Evolutionary conservation across 1,140 invertebrate species (phyloP).

Genomic region (Drosophila setifemur): DNA sequence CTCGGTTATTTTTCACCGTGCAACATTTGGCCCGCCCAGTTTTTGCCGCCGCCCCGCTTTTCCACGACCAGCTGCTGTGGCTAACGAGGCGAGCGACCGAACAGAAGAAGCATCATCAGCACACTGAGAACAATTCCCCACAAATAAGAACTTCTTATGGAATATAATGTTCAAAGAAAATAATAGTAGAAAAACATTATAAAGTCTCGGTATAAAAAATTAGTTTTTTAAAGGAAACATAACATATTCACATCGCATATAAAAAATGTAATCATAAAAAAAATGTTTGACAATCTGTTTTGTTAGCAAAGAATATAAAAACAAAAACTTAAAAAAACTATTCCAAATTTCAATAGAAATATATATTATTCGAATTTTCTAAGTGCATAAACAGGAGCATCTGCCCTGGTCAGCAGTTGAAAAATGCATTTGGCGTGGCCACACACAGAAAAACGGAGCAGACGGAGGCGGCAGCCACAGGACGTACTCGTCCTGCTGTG

Average conservation of each 20-base stretch:
- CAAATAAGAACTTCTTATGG: no score
- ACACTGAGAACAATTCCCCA: neutral
- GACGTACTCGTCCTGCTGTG: slow-evolving; percentile 2
- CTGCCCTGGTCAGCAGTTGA: slow-evolving; percentile 42
- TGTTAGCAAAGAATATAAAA: no score
- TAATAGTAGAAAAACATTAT: no score
- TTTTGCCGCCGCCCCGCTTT: neutral
- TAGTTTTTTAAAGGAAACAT: no score
- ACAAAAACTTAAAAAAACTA: no score
- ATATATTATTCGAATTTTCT: no score
- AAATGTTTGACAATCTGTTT: no score
- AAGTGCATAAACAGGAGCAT: neutral
- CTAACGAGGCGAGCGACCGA: slow-evolving; percentile 37
- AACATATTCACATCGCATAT: no score
- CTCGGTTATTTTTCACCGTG: slow-evolving; percentile 53
- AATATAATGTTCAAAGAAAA: no score
- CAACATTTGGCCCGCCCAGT: slow-evolving; percentile 30
- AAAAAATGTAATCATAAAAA: no score
- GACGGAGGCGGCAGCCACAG: slow-evolving; percentile 20
- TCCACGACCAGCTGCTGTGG: slow-evolving; percentile 19
- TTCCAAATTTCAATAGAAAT: no score
- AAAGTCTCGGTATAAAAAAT: no score
- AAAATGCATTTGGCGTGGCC: slow-evolving; percentile 55
- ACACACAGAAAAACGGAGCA: slow-evolving; percentile 20
- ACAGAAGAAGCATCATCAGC: slow-evolving; percentile 7